These are phyloP conservation scores for Micromussa lordhowensis DNA, from an alignment of 92 coral and sea anemone species.

Conservation along the genomic window DNA sequence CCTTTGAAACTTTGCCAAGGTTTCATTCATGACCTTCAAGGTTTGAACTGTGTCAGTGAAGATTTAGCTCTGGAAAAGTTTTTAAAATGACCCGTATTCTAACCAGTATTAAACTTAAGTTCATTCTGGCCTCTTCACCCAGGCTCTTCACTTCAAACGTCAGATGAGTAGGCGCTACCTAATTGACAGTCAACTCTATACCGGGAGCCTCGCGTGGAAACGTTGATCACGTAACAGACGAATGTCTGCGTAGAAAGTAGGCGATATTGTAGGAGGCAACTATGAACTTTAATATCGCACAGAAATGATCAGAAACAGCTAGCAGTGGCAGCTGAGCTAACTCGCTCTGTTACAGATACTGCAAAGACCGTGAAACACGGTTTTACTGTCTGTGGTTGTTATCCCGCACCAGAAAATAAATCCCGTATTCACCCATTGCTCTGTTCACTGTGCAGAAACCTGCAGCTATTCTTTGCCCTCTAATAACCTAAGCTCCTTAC, in stretches of 20 bases:
- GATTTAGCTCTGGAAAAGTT: not conserved
- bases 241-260: not conserved
- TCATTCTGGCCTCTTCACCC: too few relatives aligned
- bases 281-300: not conserved
- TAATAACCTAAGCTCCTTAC: not conserved
- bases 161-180: not conserved
- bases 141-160: not conserved
- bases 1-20: not conserved
- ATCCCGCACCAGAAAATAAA: not conserved
- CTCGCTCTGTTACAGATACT: not conserved
- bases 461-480: not conserved
- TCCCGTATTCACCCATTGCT: too few relatives aligned
- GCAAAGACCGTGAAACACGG: not conserved
- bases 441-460: conserved; percentile 13
- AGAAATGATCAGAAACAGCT: not conserved
- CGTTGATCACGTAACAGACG: not conserved
- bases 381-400: not conserved
- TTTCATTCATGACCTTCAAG: not conserved
- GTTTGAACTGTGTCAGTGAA: too few relatives aligned
- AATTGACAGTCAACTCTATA: too few relatives aligned
- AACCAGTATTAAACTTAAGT: too few relatives aligned
- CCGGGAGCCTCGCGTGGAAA: not conserved
- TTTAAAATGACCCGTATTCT: not conserved
- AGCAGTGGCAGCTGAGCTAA: not conserved
- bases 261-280: not conserved